These are phyloP conservation scores for Megalurothrips usitatus DNA, from an alignment of 2,888 invertebrate genomes.

Conservation along the genomic window DNA sequence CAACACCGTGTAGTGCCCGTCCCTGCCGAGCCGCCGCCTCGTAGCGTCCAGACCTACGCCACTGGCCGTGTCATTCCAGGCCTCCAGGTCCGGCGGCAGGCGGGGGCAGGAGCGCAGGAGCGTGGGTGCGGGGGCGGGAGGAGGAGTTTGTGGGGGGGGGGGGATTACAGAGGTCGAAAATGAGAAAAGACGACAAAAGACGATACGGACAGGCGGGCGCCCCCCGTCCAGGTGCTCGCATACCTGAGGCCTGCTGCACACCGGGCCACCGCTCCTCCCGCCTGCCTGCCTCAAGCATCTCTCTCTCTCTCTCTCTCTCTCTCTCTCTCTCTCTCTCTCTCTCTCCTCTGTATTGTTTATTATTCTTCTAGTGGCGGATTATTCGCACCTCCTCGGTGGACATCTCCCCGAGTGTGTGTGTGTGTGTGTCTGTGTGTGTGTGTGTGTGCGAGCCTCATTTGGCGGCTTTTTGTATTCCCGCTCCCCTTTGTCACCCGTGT, in stretches of 20 bases:
- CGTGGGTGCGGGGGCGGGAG: background rate
- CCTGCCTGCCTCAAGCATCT: background rate
- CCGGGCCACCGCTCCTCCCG: background rate
- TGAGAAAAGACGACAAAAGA: slow-evolving; percentile 6
- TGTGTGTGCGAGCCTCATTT: background rate
- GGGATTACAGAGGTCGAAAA: background rate
- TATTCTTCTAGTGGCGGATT: background rate
- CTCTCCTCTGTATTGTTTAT: slow-evolving; percentile 7
- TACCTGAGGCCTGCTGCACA: background rate
- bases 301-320: background rate
- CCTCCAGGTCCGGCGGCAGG: background rate
- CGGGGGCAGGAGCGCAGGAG: background rate
- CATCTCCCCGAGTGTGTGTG: background rate
- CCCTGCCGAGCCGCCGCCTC: no score
- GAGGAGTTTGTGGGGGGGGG: background rate
- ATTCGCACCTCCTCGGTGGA: slow-evolving; percentile 15
- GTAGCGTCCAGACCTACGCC: background rate
- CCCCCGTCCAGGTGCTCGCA: background rate
- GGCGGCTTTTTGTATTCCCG: no score
- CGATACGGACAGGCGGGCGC: background rate
- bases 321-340: no score
- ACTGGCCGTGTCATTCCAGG: background rate
- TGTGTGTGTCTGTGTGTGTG: background rate
- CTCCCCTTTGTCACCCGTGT: background rate
- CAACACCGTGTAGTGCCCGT: no score